Percentiles rank a stretch among this genome's conserved stretches.
Conservation (phyloP, 2,888 invertebrate genomes). For the Hipparchia semele region DNA sequence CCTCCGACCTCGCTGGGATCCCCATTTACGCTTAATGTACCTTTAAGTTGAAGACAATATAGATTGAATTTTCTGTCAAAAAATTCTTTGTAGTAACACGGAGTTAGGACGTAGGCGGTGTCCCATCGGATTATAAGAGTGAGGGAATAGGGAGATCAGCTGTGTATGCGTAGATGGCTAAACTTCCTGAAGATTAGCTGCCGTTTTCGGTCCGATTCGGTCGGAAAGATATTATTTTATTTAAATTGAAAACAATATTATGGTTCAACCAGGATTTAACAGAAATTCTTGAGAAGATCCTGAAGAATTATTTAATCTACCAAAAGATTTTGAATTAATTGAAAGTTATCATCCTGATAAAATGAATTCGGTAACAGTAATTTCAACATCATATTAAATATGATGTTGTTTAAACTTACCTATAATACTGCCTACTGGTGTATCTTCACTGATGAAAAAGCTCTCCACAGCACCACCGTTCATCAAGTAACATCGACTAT, state of each 20-base stretch:
- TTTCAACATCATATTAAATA: background rate
- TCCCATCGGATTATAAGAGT: too few relatives aligned
- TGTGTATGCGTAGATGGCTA: too few relatives aligned
- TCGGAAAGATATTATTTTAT: too few relatives aligned
- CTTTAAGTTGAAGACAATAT: slow-evolving; percentile 52
- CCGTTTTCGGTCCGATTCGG: background rate
- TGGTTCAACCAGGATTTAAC: too few relatives aligned
- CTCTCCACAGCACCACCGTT: slow-evolving; percentile 96
- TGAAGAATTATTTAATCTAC: too few relatives aligned
- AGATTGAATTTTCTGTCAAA: background rate
- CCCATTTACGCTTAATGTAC: slow-evolving; percentile 90
- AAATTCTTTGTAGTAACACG: background rate
- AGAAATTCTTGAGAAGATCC: too few relatives aligned
- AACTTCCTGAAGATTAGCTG: too few relatives aligned
- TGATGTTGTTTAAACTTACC: slow-evolving; percentile 69
- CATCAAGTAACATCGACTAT: slow-evolving; percentile 94
- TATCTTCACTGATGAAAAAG: slow-evolving; percentile 94
- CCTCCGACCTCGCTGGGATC: slow-evolving; percentile 90
- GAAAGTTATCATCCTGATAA: background rate
- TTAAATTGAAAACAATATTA: too few relatives aligned
- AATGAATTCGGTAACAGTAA: background rate
- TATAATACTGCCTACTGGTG: slow-evolving; percentile 89
- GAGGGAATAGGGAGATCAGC: too few relatives aligned
- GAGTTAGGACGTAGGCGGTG: too few relatives aligned
- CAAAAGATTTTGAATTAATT: too few relatives aligned